A percentile compares a stretch with the other conserved stretches of the same genome.
Conservation (phyloP, 1,140 invertebrate genomes). For the Muscidifurax raptorellus region DNA sequence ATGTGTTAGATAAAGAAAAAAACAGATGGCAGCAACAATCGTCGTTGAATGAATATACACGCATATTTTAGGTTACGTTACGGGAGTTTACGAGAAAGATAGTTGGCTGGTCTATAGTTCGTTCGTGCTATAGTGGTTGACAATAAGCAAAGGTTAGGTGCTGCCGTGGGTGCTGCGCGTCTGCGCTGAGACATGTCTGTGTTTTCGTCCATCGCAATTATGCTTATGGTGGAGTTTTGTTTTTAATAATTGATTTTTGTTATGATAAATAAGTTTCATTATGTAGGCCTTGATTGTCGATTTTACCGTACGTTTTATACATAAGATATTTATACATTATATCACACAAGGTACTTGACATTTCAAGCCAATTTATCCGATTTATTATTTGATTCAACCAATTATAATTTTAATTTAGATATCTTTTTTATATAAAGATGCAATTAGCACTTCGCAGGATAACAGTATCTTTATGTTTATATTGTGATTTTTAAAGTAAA, state of each 20-base stretch:
- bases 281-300: conserved; percentile 17
- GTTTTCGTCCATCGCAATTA: neutral
- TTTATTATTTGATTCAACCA: neutral
- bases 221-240: conserved; percentile 28
- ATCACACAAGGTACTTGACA: neutral
- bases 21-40: conserved; percentile 47
- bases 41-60: neutral
- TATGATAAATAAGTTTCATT: neutral
- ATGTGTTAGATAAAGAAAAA: conserved; percentile 5
- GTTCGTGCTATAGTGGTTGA: neutral
- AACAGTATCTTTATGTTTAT: neutral
- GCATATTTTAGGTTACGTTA: conserved; percentile 5
- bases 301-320: neutral
- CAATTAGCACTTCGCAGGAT: neutral
- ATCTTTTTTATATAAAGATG: neutral
- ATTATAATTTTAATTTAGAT: neutral
- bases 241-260: conserved; percentile 21
- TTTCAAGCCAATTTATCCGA: neutral
- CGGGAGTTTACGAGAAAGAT: neutral
- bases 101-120: no score
- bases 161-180: conserved; percentile 41
- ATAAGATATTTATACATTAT: neutral
- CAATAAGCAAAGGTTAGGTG: conserved; percentile 42
- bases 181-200: neutral
- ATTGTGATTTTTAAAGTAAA: neutral